phyloP scores from a whole-genome alignment of 2,797 vertebrate species.

The Lithobates sylvaticus region DNA sequence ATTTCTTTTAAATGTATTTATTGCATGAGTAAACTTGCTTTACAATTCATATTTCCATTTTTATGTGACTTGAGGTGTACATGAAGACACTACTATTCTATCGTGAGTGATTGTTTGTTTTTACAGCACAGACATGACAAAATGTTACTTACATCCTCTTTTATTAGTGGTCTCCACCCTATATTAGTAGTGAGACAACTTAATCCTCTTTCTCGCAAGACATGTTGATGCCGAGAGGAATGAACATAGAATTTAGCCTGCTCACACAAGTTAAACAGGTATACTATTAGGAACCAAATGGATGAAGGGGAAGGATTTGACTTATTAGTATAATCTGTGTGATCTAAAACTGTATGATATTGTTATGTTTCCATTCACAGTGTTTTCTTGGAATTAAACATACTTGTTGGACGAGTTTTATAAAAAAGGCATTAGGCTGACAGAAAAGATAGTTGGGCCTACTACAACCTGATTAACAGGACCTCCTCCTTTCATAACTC shows the following conservation, averaged over 20 bases:
- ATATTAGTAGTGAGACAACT: slow-evolving; percentile 53
- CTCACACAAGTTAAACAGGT: slow-evolving; percentile 47
- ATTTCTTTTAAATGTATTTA: neutral
- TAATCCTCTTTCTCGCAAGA: slow-evolving; percentile 53
- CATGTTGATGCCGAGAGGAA: slow-evolving; percentile 37
- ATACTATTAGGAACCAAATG: slow-evolving; percentile 22
- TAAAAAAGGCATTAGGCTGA: neutral
- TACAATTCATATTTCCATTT: slow-evolving; percentile 15
- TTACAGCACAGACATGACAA: slow-evolving; percentile 41
- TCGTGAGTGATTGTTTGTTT: slow-evolving; percentile 37
- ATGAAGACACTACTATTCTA: slow-evolving; percentile 9
- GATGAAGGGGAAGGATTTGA: slow-evolving; percentile 13
- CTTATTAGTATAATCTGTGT: slow-evolving; percentile 41
- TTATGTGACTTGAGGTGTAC: neutral
- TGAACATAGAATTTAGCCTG: slow-evolving; percentile 35
- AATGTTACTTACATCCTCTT: slow-evolving; percentile 33
- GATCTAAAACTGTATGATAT: slow-evolving; percentile 28
- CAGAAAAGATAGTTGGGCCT: neutral
- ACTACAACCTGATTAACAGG: neutral
- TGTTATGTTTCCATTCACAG: slow-evolving; percentile 35
- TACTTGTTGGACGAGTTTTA: slow-evolving; percentile 21
- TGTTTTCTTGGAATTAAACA: slow-evolving; percentile 17
- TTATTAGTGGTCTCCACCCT: slow-evolving; percentile 45
- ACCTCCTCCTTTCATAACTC: neutral
- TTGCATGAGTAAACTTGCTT: neutral